phyloP scores from a whole-genome alignment of 2,888 invertebrate genomes.

The Dynastes hyllus region DNA sequence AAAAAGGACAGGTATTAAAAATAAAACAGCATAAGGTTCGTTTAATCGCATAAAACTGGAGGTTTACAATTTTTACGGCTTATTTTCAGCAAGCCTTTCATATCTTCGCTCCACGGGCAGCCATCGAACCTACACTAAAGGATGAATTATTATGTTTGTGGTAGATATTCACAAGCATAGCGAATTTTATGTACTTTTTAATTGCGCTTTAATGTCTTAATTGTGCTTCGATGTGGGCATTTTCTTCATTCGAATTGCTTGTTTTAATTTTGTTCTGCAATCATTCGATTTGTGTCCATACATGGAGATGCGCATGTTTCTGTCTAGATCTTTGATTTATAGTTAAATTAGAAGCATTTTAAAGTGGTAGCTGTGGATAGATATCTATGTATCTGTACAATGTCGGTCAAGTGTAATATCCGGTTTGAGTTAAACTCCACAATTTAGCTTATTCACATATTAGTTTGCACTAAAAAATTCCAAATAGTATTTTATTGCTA shows the following conservation, averaged over 20 bases:
- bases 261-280: not conserved
- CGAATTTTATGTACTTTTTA: conserved; percentile 2
- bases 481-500: too few species aligned
- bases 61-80: not conserved
- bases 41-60: not conserved
- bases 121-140: not conserved
- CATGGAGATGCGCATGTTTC: not conserved
- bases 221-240: not conserved
- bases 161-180: not conserved
- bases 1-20: not conserved
- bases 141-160: conserved; percentile 8
- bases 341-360: not conserved
- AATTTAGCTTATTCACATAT: too few species aligned
- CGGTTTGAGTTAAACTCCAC: too few species aligned
- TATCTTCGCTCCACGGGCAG: not conserved
- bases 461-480: too few species aligned
- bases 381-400: too few species aligned
- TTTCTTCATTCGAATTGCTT: not conserved
- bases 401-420: too few species aligned
- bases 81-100: conserved; percentile 7
- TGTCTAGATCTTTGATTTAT: conserved; percentile 9
- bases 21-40: not conserved
- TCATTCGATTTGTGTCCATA: not conserved
- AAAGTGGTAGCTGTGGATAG: too few species aligned
- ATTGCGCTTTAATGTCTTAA: conserved; percentile 31